Conservation (phyloP, 2,113 vertebrate genomes). For the Dipodomys stephensi region DNA sequence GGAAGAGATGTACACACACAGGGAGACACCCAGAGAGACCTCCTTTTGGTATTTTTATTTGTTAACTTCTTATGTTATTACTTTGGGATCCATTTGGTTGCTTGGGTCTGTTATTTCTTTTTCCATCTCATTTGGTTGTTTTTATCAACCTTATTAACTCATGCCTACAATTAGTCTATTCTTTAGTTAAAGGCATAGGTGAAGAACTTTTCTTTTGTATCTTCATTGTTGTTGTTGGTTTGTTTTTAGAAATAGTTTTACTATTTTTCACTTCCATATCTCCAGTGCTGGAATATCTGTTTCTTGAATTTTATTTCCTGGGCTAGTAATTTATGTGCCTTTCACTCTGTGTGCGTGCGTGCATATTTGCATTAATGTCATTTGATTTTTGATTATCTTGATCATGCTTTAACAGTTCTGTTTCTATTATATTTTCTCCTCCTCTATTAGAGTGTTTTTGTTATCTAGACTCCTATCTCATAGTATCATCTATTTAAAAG, state of each 20-base stretch:
- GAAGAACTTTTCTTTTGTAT: not conserved
- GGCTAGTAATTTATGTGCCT: not conserved
- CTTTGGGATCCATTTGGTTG: constrained; percentile 11
- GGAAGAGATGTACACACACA: no score
- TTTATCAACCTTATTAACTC: not conserved
- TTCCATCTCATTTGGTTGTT: not conserved
- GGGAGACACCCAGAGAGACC: no score
- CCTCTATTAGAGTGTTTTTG: not conserved
- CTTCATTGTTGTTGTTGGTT: no score
- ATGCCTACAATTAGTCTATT: not conserved
- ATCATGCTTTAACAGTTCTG: not conserved
- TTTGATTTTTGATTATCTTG: not conserved
- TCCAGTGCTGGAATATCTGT: no score
- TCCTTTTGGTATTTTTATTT: not conserved
- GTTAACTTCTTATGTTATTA: not conserved
- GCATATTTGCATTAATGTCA: not conserved
- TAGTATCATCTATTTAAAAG: not conserved
- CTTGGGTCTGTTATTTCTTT: not conserved
- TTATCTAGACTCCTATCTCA: not conserved
- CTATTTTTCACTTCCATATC: no score
- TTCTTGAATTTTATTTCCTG: constrained; percentile 29
- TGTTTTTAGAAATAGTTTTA: no score
- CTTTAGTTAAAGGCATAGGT: not conserved
- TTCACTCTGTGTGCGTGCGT: not conserved
- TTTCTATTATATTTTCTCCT: not conserved